These are phyloP conservation scores for Gymnobelideus leadbeateri DNA, from an alignment of 2,113 vertebrate species.

Conservation along the genomic window DNA sequence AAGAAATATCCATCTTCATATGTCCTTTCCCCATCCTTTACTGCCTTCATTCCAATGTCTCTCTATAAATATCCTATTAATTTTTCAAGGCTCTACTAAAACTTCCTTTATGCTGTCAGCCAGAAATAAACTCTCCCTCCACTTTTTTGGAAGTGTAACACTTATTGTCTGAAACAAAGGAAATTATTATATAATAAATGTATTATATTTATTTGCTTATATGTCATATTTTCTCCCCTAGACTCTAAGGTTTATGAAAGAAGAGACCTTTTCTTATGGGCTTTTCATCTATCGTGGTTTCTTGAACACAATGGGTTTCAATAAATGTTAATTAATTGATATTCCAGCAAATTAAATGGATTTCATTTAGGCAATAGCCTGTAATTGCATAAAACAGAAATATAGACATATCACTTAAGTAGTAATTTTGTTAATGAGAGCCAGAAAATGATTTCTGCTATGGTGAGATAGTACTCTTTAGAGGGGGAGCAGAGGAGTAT, in stretches of 20 bases:
- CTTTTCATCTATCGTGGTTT: rapidly evolving
- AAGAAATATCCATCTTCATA: not conserved
- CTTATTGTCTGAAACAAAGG: not conserved
- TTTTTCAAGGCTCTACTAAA: not conserved
- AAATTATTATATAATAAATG: not conserved
- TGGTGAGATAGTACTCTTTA: not conserved
- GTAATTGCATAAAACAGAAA: slow-evolving; percentile 4
- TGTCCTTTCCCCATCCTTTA: not conserved
- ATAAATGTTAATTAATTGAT: slow-evolving; percentile 6
- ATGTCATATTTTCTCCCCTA: not conserved
- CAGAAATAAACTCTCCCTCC: not conserved
- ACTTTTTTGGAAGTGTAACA: not conserved
- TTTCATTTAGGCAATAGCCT: slow-evolving; percentile 36
- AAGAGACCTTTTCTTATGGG: rapidly evolving
- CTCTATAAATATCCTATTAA: not conserved
- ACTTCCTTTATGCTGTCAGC: not conserved
- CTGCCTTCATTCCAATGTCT: not conserved
- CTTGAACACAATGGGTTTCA: not conserved
- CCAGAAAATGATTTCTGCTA: not conserved
- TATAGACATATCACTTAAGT: not conserved
- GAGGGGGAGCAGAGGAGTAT: rapidly evolving
- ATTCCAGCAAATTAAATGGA: slow-evolving; percentile 11
- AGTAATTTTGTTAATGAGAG: slow-evolving; percentile 20
- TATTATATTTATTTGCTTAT: not conserved
- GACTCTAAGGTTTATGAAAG: not conserved